These are phyloP conservation scores for Sebastes iracundus DNA, from an alignment of 2,797 vertebrate species.

Conservation along the genomic window DNA sequence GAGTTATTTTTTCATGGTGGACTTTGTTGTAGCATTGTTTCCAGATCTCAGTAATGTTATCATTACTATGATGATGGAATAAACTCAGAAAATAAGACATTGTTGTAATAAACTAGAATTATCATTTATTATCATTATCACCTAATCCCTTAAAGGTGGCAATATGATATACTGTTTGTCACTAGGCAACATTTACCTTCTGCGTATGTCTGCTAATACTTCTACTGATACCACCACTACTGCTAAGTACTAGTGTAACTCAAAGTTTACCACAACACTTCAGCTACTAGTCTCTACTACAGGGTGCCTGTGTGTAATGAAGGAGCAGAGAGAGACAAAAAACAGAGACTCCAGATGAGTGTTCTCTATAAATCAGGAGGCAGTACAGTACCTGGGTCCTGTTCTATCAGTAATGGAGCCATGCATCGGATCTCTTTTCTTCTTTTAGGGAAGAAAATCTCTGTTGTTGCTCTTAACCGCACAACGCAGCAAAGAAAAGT, in stretches of 20 bases:
- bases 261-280: constrained; percentile 10
- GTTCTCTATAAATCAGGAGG: constrained; percentile 63
- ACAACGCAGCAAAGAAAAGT: not conserved
- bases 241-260: constrained; percentile 7
- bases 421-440: constrained; percentile 40
- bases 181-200: not conserved
- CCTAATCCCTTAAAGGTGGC: not conserved
- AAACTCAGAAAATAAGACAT: not conserved
- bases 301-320: constrained; percentile 35
- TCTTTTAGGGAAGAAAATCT: constrained; percentile 31
- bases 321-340: constrained; percentile 51
- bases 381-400: constrained; percentile 36
- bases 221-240: not conserved
- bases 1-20: not conserved
- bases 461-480: constrained; percentile 9
- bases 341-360: constrained; percentile 43
- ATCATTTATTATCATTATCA: not conserved
- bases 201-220: not conserved
- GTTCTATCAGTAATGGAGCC: constrained; percentile 37
- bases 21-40: not conserved
- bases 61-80: not conserved
- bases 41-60: not conserved
- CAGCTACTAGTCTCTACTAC: constrained; percentile 2
- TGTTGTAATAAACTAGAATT: not conserved
- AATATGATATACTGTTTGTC: not conserved